Conservation (phyloP, 2,888 invertebrate species). For the Pedicia rivosa region DNA sequence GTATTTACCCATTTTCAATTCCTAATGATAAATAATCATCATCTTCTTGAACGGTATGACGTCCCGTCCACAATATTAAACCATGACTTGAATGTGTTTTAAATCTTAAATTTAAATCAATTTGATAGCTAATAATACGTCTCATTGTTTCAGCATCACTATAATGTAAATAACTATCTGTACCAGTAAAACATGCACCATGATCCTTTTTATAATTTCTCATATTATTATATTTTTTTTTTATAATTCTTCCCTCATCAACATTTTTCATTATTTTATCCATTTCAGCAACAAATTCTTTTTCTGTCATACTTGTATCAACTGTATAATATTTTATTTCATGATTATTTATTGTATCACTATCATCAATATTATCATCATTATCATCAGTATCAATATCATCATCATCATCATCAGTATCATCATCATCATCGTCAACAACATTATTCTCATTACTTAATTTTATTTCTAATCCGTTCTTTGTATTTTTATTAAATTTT, state of each 20-base stretch:
- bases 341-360: too few relatives aligned
- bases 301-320: conserved; percentile 23
- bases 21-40: conserved; percentile 76
- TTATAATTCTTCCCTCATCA: conserved; percentile 8
- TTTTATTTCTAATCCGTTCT: too few relatives aligned
- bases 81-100: conserved; percentile 55
- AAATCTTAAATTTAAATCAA: conserved; percentile 80
- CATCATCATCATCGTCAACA: too few relatives aligned
- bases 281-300: conserved; percentile 29
- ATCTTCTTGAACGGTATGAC: conserved; percentile 39
- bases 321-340: conserved; percentile 13
- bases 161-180: conserved; percentile 74
- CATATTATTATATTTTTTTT: not conserved
- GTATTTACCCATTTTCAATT: conserved; percentile 55
- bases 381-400: too few relatives aligned
- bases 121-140: conserved; percentile 65
- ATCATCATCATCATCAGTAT: too few relatives aligned
- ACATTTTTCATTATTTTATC: conserved; percentile 29
- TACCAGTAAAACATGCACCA: conserved; percentile 65
- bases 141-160: conserved; percentile 75
- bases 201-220: conserved; percentile 15
- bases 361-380: conserved; percentile 12
- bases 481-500: too few relatives aligned
- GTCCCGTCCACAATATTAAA: conserved; percentile 73
- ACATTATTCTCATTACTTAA: too few relatives aligned